These are phyloP conservation scores for Craseonycteris thonglongyai DNA, from an alignment of 2,113 vertebrate genomes.

Conservation along the genomic window DNA sequence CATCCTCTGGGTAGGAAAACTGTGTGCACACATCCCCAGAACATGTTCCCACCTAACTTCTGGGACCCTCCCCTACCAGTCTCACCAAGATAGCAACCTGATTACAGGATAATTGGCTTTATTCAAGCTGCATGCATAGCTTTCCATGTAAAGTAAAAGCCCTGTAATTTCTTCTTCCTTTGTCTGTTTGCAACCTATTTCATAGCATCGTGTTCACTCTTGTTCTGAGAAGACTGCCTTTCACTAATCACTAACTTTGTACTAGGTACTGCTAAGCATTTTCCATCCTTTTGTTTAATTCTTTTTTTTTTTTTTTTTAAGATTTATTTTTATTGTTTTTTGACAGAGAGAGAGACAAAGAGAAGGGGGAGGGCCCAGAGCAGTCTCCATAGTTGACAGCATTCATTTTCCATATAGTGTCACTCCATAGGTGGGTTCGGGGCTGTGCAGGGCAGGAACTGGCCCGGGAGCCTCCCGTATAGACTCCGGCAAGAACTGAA, in stretches of 20 bases:
- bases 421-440: no score
- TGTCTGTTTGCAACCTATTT: neutral
- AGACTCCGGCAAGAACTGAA: no score
- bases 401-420: no score
- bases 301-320: no score
- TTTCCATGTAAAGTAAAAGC: neutral
- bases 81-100: constrained; percentile 34
- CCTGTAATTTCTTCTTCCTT: constrained; percentile 13
- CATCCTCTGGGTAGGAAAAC: neutral
- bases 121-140: neutral
- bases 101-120: constrained; percentile 6
- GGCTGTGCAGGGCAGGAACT: no score
- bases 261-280: neutral
- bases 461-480: no score
- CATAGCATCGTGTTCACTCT: neutral
- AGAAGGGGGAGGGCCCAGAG: no score
- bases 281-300: no score
- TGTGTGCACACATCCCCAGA: neutral
- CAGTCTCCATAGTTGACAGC: no score
- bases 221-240: neutral
- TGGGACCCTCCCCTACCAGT: neutral
- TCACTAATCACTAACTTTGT: neutral
- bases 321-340: no score
- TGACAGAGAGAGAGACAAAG: no score
- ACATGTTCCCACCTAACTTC: neutral